Evolutionary conservation across 2,888 invertebrate genomes (phyloP).

Genomic region (Drosophila nr. fundita): DNA sequence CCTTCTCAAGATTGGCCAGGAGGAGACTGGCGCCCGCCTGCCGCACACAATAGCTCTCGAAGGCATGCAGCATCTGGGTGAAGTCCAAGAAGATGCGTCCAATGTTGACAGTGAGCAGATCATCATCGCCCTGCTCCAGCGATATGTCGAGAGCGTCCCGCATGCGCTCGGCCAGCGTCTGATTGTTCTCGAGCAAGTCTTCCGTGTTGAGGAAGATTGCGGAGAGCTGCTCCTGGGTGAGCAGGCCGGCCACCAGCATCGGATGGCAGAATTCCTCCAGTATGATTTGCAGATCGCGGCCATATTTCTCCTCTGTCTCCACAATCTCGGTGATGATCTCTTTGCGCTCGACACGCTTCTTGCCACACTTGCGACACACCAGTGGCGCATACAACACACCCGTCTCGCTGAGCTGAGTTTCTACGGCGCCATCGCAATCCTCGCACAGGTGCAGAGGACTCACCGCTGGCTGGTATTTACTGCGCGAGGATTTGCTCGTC

Average conservation of each 20-base stretch:
- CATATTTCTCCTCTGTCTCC: constrained; percentile 98
- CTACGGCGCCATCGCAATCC: constrained; percentile 93
- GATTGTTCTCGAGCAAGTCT: constrained; percentile 95
- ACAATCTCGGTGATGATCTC: constrained; percentile 98
- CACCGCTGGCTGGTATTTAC: constrained; percentile 87
- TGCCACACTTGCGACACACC: constrained; percentile 94
- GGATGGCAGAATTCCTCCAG: constrained; percentile 97
- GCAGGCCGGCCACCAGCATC: constrained; percentile 95
- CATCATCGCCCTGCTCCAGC: constrained; percentile 92
- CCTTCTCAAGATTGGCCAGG: constrained; percentile 95
- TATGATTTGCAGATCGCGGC: constrained; percentile 95
- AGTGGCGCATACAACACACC: constrained; percentile 91
- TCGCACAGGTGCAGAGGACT: constrained; percentile 91
- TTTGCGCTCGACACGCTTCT: constrained; percentile 94
- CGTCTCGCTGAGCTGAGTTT: constrained; percentile 90
- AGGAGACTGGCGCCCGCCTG: constrained; percentile 95
- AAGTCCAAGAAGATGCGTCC: constrained; percentile 96
- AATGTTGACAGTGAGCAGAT: constrained; percentile 94
- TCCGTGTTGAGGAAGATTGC: constrained; percentile 97
- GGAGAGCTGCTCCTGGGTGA: constrained; percentile 95
- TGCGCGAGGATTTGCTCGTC: constrained; percentile 94
- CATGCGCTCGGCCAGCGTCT: constrained; percentile 93
- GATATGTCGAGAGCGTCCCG: constrained; percentile 95
- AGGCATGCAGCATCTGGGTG: constrained; percentile 96
- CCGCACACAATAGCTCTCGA: constrained; percentile 97